These are phyloP conservation scores for Pterostichus niger DNA, from an alignment of 2,888 invertebrate species.

Conservation along the genomic window DNA sequence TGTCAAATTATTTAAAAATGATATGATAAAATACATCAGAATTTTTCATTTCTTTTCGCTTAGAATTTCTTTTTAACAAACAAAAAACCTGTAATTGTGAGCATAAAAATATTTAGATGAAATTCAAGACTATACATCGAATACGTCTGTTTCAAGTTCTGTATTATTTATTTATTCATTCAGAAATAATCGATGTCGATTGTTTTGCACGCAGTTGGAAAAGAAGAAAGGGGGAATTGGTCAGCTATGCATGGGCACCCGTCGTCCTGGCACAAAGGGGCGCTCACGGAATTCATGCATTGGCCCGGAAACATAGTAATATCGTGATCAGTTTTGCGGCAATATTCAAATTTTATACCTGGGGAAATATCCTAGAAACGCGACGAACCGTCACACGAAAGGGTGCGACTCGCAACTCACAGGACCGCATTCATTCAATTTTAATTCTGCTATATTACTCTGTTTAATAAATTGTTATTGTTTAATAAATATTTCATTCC, in stretches of 20 bases:
- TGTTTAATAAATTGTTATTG: too few species aligned
- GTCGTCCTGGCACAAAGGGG: not conserved
- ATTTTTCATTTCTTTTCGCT: too few species aligned
- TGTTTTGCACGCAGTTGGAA: constrained; percentile 15
- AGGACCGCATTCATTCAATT: not conserved
- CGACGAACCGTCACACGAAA: constrained; percentile 16
- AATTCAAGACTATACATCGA: not conserved
- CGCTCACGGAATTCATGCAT: constrained; percentile 19
- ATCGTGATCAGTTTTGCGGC: constrained; percentile 47
- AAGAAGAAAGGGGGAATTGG: not conserved
- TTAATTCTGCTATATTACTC: not conserved
- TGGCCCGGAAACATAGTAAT: constrained; percentile 43
- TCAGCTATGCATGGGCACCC: constrained; percentile 14
- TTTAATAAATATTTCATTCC: too few species aligned
- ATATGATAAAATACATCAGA: too few species aligned
- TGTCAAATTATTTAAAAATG: too few species aligned
- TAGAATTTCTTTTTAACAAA: too few species aligned
- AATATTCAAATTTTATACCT: constrained; percentile 61
- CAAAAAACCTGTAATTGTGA: not conserved
- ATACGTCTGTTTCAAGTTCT: constrained; percentile 1
- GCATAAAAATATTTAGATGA: not conserved
- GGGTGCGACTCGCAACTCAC: constrained; percentile 8
- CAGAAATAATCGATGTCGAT: constrained; percentile 13
- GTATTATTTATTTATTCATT: constrained; percentile 29
- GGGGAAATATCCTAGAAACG: constrained; percentile 51